Evolutionary conservation across 2,797 vertebrate genomes (phyloP), one percentile per base, ranked within the genome.

Genomic region (Anas bernieri): DNA sequence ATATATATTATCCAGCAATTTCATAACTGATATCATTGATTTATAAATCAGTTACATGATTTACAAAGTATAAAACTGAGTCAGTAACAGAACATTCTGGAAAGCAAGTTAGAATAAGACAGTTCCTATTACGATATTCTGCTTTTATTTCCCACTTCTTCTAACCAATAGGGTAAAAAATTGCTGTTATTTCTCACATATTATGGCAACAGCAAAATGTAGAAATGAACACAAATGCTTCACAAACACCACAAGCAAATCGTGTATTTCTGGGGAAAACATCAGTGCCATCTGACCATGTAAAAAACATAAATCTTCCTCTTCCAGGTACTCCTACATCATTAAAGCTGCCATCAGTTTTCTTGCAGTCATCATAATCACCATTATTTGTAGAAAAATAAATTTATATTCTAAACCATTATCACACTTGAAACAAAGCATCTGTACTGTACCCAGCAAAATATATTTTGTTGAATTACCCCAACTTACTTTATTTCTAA

Each of bases 1-100:
- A 95, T 76, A 28, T 66, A 59, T 75, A 93, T 92, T 90, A 70
- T 35, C 17, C 48, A 85, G 79, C 20, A 83, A 55, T 83, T 94
- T 96, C 90, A 68, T 95, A 87, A 69, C 48, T 70, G 52, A 91
- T 90, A 64, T 12, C 67, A 62, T 46, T 74, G 62, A 58, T 83
- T 84, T 61, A 80, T 89, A 92, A 93, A 52, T 70, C 70, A 93
- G 43, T 79, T 35, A 21, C 3, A 22, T 79, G 72, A 95, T 88
- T 92, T 95, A 94, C 64, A 78, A 77, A 84, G 17, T 68, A 68
- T 35, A 74, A 76, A 76, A 86, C 5, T 48, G 7, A 95, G 72
- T 52, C 64, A 68, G 45, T 66, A 76, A 33, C 58, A 83, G n/a
- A 79, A 94, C 25, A 63, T 28, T 70, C 84, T 72, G 6, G 73